These are phyloP conservation scores for Xanthorhoe spadicearia DNA, from an alignment of 2,888 invertebrate species.

Conservation along the genomic window DNA sequence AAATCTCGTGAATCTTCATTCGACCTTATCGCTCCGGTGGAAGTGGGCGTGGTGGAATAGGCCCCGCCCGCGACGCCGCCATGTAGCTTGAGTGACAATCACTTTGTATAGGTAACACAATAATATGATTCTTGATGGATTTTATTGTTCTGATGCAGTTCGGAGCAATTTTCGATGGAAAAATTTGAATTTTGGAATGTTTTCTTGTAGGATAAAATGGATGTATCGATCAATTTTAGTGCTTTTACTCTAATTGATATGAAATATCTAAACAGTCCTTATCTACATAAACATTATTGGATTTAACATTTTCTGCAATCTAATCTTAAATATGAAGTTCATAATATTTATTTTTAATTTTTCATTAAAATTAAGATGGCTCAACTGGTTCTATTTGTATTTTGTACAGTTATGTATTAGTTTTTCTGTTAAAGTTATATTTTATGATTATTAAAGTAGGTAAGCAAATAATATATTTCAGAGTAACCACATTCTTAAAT, in stretches of 20 bases:
- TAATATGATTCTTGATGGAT: conserved; percentile 85
- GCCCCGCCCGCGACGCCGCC: conserved; percentile 75
- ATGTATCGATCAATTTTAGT: background rate
- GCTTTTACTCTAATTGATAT: background rate
- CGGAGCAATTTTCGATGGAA: conserved; percentile 65
- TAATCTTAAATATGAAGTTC: no score
- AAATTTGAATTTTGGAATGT: conserved; percentile 46
- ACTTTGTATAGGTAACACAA: conserved; percentile 85
- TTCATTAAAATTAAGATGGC: no score
- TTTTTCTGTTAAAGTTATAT: no score
- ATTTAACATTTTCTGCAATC: no score
- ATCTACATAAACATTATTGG: no score
- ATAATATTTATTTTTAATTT: no score
- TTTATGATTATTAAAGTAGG: no score
- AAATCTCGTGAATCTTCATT: conserved; percentile 74
- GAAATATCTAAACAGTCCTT: no score
- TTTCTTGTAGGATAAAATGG: conserved; percentile 29
- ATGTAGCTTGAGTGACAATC: conserved; percentile 82
- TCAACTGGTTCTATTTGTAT: no score
- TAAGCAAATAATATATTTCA: no score
- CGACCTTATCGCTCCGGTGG: conserved; percentile 74
- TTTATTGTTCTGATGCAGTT: conserved; percentile 81
- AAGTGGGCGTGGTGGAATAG: conserved; percentile 70
- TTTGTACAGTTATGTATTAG: no score
- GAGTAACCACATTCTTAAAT: no score